Conservation (phyloP, 2,797 vertebrate genomes). For the Clarias pachynema region DNA sequence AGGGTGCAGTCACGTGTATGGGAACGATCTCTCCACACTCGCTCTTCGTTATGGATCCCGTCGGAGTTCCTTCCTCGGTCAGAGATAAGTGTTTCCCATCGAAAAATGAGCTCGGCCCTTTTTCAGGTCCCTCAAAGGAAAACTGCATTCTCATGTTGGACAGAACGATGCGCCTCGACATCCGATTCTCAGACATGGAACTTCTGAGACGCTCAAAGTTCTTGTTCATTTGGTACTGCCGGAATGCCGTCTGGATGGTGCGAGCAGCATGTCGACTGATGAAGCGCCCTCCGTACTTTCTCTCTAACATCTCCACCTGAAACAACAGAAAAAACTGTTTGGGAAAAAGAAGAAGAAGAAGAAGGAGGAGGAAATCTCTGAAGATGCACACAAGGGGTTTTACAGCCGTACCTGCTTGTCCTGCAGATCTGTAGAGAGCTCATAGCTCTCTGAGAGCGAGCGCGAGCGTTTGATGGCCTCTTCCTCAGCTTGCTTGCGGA, state of each 20-base stretch:
- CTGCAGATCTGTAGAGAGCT: conserved; percentile 97
- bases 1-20: conserved; percentile 77
- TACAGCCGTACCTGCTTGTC: conserved; percentile 89
- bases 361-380: background rate
- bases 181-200: conserved; percentile 90
- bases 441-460: conserved; percentile 98
- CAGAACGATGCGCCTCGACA: conserved; percentile 86
- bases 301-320: conserved; percentile 91
- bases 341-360: background rate
- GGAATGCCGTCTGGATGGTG: conserved; percentile 89
- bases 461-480: conserved; percentile 96
- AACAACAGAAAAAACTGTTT: background rate
- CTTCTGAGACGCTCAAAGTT: conserved; percentile 88
- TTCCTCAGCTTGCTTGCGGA: conserved; percentile 96
- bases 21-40: conserved; percentile 81
- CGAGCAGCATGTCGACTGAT: conserved; percentile 88
- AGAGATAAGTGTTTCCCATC: conserved; percentile 92
- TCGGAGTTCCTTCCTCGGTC: conserved; percentile 81
- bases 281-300: conserved; percentile 89
- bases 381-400: background rate
- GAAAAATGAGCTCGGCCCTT: conserved; percentile 91
- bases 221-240: conserved; percentile 93
- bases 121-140: conserved; percentile 95
- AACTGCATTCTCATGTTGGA: conserved; percentile 99
- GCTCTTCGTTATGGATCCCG: conserved; percentile 74